Evolutionary conservation across 2,888 invertebrate species (phyloP).

Genomic region (Leucozona laternaria): DNA sequence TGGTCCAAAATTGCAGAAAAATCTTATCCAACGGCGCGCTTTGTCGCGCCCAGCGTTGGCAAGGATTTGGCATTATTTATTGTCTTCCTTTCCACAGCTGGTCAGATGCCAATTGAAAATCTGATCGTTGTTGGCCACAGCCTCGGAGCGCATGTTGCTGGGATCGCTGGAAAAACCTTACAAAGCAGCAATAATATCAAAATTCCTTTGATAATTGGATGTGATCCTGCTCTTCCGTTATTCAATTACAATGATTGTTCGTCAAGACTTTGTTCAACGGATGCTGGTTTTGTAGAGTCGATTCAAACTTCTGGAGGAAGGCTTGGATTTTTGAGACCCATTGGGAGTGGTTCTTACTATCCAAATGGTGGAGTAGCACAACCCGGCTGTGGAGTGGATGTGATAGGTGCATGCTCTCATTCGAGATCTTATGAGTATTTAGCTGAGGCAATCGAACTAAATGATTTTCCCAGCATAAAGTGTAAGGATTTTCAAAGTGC

Average conservation of each 20-base stretch:
- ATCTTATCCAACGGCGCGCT: neutral
- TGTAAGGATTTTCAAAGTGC: slow-evolving; percentile 63
- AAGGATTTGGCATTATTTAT: neutral
- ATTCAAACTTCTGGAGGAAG: slow-evolving; percentile 81
- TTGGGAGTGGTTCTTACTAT: slow-evolving; percentile 85
- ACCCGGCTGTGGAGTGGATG: slow-evolving; percentile 84
- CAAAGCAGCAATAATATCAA: neutral
- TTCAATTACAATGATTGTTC: slow-evolving; percentile 78
- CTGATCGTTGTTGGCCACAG: neutral
- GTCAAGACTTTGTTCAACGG: slow-evolving; percentile 78
- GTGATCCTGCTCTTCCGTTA: slow-evolving; percentile 81
- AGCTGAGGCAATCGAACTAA: slow-evolving; percentile 82
- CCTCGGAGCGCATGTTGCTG: slow-evolving; percentile 4
- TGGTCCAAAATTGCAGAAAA: neutral
- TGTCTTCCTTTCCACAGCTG: neutral
- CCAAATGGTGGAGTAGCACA: slow-evolving; percentile 85
- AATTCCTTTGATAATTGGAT: slow-evolving; percentile 85
- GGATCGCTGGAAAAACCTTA: slow-evolving; percentile 1
- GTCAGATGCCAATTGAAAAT: neutral
- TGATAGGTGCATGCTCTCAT: slow-evolving; percentile 83
- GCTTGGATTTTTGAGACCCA: slow-evolving; percentile 81
- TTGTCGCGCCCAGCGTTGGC: neutral
- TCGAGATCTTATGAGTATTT: slow-evolving; percentile 83
- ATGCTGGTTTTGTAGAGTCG: slow-evolving; percentile 81
- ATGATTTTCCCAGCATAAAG: slow-evolving; percentile 79